These are phyloP conservation scores for Melanchra persicariae DNA, from an alignment of 2,888 invertebrate genomes.

Conservation along the genomic window DNA sequence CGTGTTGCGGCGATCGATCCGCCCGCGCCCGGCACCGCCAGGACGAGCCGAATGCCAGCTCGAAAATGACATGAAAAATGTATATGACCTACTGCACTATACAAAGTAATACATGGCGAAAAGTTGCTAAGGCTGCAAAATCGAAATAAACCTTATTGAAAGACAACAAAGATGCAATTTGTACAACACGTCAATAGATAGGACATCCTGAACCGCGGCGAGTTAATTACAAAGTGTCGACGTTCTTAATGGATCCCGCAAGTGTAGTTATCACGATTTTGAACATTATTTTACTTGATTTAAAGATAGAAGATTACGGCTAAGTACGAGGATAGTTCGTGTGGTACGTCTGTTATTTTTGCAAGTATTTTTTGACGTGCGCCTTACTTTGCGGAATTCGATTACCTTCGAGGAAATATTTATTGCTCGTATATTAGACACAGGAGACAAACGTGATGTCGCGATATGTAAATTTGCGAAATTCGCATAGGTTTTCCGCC, in stretches of 20 bases:
- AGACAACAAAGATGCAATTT: constrained; percentile 11
- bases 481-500: constrained; percentile 59
- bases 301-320: background rate
- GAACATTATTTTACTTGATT: background rate
- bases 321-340: constrained; percentile 18
- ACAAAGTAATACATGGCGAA: constrained; percentile 28
- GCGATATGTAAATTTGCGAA: constrained; percentile 77
- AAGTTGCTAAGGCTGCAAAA: background rate
- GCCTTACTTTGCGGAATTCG: constrained; percentile 34
- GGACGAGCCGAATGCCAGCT: constrained; percentile 74
- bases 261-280: constrained; percentile 4
- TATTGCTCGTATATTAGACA: constrained; percentile 60
- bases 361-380: constrained; percentile 33
- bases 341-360: constrained; percentile 22
- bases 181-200: background rate
- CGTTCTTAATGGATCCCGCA: constrained; percentile 10
- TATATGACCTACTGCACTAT: constrained; percentile 66
- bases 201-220: background rate
- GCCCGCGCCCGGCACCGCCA: constrained; percentile 83
- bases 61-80: constrained; percentile 81
- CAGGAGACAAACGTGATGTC: constrained; percentile 75
- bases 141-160: constrained; percentile 24
- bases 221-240: constrained; percentile 37
- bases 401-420: constrained; percentile 47
- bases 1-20: constrained; percentile 83